Conservation (phyloP, 2,113 vertebrate species). For the Prochilodus magdalenae region DNA sequence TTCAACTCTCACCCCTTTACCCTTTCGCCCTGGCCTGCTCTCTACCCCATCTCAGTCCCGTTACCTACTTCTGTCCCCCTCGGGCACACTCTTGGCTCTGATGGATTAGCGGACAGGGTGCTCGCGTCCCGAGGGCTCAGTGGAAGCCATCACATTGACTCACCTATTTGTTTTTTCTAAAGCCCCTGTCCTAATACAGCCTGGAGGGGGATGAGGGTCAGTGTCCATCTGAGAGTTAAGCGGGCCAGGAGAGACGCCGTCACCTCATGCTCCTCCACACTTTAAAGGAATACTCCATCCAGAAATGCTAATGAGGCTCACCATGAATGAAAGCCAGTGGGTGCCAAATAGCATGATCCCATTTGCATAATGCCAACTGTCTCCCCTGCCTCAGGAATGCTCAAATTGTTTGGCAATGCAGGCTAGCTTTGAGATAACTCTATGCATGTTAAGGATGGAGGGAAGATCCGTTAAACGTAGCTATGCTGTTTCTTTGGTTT, state of each 20-base stretch:
- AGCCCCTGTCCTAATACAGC: slow-evolving; percentile 26
- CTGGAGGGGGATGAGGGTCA: slow-evolving; percentile 27
- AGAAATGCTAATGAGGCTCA: slow-evolving; percentile 1
- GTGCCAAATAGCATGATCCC: neutral
- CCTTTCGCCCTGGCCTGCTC: slow-evolving; percentile 13
- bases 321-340: neutral
- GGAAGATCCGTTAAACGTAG: no score
- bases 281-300: neutral
- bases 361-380: neutral
- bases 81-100: slow-evolving; percentile 29
- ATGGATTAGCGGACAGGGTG: slow-evolving; percentile 56
- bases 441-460: no score
- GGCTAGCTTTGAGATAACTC: no score
- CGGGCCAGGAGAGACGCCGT: neutral
- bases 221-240: slow-evolving; percentile 2
- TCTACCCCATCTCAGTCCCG: neutral
- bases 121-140: slow-evolving; percentile 43
- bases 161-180: slow-evolving; percentile 50
- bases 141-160: slow-evolving; percentile 31
- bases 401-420: neutral
- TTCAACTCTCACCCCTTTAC: slow-evolving; percentile 2
- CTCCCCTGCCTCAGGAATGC: neutral
- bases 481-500: no score
- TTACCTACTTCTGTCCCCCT: slow-evolving; percentile 18
- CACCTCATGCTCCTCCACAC: slow-evolving; percentile 4